phyloP scores from a whole-genome alignment of 2,888 invertebrate species.

The Parapristionchus giblindavisi region DNA sequence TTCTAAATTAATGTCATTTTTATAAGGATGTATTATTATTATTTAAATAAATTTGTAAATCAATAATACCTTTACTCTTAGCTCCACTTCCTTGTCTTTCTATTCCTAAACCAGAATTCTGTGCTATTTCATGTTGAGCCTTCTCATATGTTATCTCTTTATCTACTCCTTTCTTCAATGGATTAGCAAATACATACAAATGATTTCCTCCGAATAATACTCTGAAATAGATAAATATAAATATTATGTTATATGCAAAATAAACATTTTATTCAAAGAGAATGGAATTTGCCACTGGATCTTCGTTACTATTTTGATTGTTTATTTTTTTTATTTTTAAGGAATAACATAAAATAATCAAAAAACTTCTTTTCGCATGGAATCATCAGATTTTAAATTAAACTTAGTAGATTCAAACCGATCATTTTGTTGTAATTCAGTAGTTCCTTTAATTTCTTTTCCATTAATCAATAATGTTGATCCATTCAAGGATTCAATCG shows the following conservation, averaged over 20 bases:
- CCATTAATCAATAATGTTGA: constrained; percentile 74
- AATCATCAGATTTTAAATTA: not conserved
- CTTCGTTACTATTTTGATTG: not conserved
- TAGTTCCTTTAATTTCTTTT: constrained; percentile 71
- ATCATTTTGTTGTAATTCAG: constrained; percentile 74
- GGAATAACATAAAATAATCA: not conserved
- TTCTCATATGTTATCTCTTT: constrained; percentile 73
- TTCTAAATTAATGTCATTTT: constrained; percentile 44
- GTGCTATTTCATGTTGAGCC: constrained; percentile 75
- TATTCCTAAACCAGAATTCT: constrained; percentile 70
- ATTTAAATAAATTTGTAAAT: not conserved
- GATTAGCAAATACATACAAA: constrained; percentile 74
- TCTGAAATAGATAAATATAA: constrained; percentile 60
- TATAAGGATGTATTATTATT: not conserved
- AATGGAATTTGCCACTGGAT: not conserved
- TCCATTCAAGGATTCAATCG: constrained; percentile 61
- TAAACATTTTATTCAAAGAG: not conserved
- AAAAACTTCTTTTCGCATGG: not conserved
- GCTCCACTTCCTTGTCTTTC: constrained; percentile 38
- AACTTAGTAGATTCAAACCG: constrained; percentile 70
- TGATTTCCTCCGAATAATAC: constrained; percentile 75
- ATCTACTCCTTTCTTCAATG: constrained; percentile 68
- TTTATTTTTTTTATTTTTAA: not conserved
- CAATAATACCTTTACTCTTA: constrained; percentile 45
- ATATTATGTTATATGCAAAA: not conserved